These are phyloP conservation scores for Pachyrhynchus sulphureomaculatus DNA, from an alignment of 1,140 invertebrate species.

Conservation along the genomic window DNA sequence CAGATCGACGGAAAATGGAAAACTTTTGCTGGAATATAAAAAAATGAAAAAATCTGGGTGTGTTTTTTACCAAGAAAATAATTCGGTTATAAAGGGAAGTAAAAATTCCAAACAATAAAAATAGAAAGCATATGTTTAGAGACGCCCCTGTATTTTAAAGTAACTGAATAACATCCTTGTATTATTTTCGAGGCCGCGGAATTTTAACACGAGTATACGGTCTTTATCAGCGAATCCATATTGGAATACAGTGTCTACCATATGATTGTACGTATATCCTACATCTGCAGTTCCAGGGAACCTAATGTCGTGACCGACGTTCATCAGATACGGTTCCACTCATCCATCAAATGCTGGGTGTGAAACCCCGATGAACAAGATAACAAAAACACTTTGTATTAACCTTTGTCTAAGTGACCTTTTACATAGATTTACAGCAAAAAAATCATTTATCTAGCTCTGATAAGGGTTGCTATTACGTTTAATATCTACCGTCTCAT, in stretches of 20 bases:
- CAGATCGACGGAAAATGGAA: too few relatives aligned
- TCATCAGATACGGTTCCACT: slow-evolving; percentile 47
- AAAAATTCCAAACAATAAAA: too few relatives aligned
- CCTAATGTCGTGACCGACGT: slow-evolving; percentile 48
- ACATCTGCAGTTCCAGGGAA: slow-evolving; percentile 40
- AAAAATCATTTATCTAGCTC: slow-evolving; percentile 51
- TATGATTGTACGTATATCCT: slow-evolving; percentile 38
- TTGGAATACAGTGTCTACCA: slow-evolving; percentile 39
- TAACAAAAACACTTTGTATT: slow-evolving; percentile 51
- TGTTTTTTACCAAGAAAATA: too few relatives aligned
- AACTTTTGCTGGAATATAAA: too few relatives aligned
- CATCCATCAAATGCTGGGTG: slow-evolving; percentile 51
- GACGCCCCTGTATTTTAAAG: not conserved
- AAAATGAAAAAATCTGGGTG: too few relatives aligned
- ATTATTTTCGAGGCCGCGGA: not conserved
- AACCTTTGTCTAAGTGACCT: slow-evolving; percentile 50
- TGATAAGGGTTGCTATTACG: slow-evolving; percentile 48
- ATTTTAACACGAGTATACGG: slow-evolving; percentile 11
- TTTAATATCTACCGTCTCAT: slow-evolving; percentile 41
- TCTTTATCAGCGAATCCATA: slow-evolving; percentile 27
- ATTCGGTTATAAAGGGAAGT: too few relatives aligned
- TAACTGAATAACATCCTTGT: slow-evolving; percentile 11
- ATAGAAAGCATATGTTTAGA: not conserved
- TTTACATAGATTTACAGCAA: slow-evolving; percentile 48
- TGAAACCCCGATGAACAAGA: slow-evolving; percentile 50